Conservation (phyloP, 2,113 vertebrate species). For the Barnardius zonarius region DNA sequence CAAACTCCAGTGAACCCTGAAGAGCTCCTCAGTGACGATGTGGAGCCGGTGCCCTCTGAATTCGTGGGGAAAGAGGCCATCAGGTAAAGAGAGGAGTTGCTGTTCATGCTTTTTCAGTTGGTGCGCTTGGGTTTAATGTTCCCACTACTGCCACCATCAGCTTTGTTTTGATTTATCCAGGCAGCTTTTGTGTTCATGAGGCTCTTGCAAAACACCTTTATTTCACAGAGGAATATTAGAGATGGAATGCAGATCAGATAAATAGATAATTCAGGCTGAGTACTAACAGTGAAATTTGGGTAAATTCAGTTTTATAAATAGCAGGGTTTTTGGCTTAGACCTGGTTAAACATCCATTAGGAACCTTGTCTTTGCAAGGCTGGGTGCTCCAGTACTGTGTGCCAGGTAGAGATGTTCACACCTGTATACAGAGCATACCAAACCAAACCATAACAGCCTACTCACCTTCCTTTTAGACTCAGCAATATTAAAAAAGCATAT, state of each 20-base stretch:
- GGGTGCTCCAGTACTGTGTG: background rate
- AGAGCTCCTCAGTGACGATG: constrained; percentile 42
- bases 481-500: constrained; percentile 83
- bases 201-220: background rate
- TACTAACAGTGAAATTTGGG: background rate
- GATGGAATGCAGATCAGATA: background rate
- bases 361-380: background rate
- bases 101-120: background rate
- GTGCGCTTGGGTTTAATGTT: background rate
- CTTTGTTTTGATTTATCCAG: background rate
- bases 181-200: rapidly evolving
- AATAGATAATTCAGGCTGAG: background rate
- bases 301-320: background rate
- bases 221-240: background rate
- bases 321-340: rapidly evolving
- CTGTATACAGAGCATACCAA: background rate
- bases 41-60: constrained; percentile 79
- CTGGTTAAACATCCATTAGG: background rate
- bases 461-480: constrained; percentile 74
- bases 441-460: background rate
- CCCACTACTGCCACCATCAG: background rate
- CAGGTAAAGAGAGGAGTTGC: constrained; percentile 71
- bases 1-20: constrained; percentile 66
- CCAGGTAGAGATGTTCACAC: background rate
- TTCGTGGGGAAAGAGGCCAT: constrained; percentile 89